phyloP scores from a whole-genome alignment of 2,888 invertebrate species.

The Anagyrus pseudococci region DNA sequence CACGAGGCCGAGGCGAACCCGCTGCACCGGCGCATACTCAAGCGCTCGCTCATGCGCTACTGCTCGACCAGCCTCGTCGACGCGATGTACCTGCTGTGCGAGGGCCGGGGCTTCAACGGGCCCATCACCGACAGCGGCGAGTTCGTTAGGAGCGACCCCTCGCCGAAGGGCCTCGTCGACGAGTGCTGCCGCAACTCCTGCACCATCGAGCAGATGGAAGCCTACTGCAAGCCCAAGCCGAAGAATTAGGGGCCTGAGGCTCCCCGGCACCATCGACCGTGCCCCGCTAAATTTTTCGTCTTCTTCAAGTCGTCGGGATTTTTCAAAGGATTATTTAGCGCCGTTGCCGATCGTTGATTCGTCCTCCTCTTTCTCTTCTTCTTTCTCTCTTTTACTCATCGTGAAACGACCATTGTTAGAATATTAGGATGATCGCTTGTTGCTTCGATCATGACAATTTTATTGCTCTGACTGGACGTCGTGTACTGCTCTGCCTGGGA shows the following conservation, averaged over 20 bases:
- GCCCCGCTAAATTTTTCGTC: background rate
- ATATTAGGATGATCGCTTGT: too few relatives aligned
- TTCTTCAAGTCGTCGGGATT: background rate
- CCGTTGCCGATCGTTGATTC: too few relatives aligned
- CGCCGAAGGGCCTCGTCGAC: slow-evolving; percentile 51
- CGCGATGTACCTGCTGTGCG: slow-evolving; percentile 52
- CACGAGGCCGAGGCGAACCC: slow-evolving; percentile 11
- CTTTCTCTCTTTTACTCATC: too few relatives aligned
- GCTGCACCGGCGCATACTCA: slow-evolving; percentile 12
- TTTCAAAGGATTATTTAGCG: too few relatives aligned
- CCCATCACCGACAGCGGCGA: slow-evolving; percentile 51
- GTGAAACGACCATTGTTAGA: too few relatives aligned
- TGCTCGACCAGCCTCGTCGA: slow-evolving; percentile 56
- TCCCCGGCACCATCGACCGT: background rate
- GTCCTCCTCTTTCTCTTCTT: too few relatives aligned
- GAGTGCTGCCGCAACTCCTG: slow-evolving; percentile 56
- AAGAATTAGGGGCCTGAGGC: background rate
- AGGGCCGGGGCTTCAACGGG: slow-evolving; percentile 50
- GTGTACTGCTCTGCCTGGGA: too few relatives aligned
- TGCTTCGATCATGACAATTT: too few relatives aligned
- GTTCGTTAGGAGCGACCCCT: slow-evolving; percentile 40
- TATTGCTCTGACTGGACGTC: too few relatives aligned
- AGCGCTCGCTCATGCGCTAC: slow-evolving; percentile 40
- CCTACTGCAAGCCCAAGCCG: slow-evolving; percentile 51
- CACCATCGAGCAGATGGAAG: slow-evolving; percentile 49